Evolutionary conservation across 2,113 vertebrate species (phyloP).

Genomic region (Lethenteron camtschaticum): DNA sequence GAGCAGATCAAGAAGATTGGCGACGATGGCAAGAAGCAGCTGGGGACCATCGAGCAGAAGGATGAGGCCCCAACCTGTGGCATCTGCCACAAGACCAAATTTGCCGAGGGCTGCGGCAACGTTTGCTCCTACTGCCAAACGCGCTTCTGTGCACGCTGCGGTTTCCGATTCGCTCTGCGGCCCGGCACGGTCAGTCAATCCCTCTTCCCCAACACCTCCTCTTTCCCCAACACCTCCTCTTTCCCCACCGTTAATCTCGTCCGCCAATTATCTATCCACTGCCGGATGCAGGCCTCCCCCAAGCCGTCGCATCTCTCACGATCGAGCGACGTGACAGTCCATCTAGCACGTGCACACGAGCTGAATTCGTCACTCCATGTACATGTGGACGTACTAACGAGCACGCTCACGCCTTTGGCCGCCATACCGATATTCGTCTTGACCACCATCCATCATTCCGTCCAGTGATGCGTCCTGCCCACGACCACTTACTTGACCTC

Average conservation of each 20-base stretch:
- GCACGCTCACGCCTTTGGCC: no score
- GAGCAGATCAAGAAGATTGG: slow-evolving; percentile 91
- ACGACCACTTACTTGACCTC: no score
- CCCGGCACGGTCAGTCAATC: slow-evolving; percentile 74
- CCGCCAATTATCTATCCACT: no score
- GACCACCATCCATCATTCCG: no score
- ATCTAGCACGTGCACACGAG: no score
- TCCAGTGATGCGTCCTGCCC: no score
- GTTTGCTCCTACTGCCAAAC: slow-evolving; percentile 95
- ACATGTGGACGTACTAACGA: no score
- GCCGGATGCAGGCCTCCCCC: no score
- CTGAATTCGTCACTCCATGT: no score
- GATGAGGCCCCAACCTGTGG: slow-evolving; percentile 90
- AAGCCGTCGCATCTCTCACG: no score
- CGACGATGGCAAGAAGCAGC: slow-evolving; percentile 59
- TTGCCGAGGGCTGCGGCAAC: slow-evolving; percentile 86
- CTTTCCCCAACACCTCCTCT: not conserved
- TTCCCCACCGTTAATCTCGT: not conserved
- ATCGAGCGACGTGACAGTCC: no score
- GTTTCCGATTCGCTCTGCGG: slow-evolving; percentile 77
- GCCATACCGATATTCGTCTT: no score
- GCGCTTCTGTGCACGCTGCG: slow-evolving; percentile 88
- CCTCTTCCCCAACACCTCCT: not conserved
- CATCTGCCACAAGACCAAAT: slow-evolving; percentile 95
- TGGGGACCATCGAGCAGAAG: slow-evolving; percentile 50